These are phyloP conservation scores for Psococerastis gibbosa DNA, from an alignment of 2,888 invertebrate species.

Conservation along the genomic window DNA sequence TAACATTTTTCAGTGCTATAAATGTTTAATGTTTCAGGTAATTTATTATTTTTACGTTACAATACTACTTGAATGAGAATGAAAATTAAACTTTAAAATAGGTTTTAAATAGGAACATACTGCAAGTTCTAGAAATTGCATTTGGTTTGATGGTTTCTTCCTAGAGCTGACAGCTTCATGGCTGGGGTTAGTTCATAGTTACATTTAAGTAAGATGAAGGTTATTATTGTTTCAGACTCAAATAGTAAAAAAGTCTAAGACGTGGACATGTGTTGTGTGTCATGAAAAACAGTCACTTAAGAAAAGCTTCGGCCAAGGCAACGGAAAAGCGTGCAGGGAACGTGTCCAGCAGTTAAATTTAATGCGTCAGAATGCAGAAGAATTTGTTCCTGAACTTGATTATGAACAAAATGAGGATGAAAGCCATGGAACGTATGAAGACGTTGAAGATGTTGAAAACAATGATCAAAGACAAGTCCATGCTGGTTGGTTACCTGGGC, in stretches of 20 bases:
- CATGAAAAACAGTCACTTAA: constrained; percentile 4
- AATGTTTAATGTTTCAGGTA: too few species aligned
- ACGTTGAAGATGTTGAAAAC: neutral
- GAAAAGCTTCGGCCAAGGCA: neutral
- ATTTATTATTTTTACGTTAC: too few species aligned
- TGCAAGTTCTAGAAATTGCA: too few species aligned
- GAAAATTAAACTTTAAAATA: too few species aligned
- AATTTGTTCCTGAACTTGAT: too few species aligned
- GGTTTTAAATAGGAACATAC: too few species aligned
- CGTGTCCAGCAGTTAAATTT: constrained; percentile 1
- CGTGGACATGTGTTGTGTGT: constrained; percentile 1
- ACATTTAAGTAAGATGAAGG: too few species aligned
- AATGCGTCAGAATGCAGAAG: constrained; percentile 1
- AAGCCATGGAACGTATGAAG: neutral
- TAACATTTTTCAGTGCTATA: neutral
- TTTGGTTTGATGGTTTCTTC: too few species aligned
- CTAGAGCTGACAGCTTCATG: too few species aligned
- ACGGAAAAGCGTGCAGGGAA: neutral
- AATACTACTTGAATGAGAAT: too few species aligned
- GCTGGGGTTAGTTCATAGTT: too few species aligned
- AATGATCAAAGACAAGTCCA: neutral
- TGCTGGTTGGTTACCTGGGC: neutral
- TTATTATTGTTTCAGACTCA: constrained; percentile 1
- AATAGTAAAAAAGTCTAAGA: constrained; percentile 2
- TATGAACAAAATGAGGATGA: constrained; percentile 1